phyloP scores from a whole-genome alignment of 2,113 vertebrate genomes.

The Polypterus bichir region DNA sequence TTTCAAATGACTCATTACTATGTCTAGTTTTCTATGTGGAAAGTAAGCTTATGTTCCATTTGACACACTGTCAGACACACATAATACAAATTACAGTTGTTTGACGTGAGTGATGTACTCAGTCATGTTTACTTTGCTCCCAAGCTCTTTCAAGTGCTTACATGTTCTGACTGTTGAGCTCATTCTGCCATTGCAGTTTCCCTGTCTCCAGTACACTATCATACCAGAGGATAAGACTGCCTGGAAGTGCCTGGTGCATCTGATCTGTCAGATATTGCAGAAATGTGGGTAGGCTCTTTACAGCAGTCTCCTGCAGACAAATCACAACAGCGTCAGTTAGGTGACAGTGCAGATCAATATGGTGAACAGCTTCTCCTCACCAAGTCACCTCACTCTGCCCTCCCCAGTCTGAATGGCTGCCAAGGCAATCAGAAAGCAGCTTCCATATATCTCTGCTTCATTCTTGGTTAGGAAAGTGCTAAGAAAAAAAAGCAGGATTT shows the following conservation, averaged over 20 bases:
- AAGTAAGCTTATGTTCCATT: too few species aligned
- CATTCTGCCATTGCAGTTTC: constrained; percentile 74
- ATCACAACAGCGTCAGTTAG: background rate
- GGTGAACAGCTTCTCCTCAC: background rate
- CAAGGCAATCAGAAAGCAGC: background rate
- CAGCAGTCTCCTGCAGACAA: constrained; percentile 39
- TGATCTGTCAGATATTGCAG: constrained; percentile 59
- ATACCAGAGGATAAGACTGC: constrained; percentile 80
- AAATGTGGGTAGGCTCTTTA: constrained; percentile 53
- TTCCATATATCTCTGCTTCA: too few species aligned
- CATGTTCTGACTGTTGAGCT: constrained; percentile 74
- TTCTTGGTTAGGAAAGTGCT: too few species aligned
- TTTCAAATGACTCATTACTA: too few species aligned
- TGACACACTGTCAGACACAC: too few species aligned
- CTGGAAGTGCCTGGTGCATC: constrained; percentile 52
- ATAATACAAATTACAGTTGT: too few species aligned
- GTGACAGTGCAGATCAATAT: background rate
- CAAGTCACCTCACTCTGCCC: background rate
- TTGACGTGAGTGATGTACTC: too few species aligned
- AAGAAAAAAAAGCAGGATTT: too few species aligned
- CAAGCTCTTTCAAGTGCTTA: constrained; percentile 22
- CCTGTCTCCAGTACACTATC: constrained; percentile 70
- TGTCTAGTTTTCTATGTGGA: too few species aligned
- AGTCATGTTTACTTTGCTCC: too few species aligned
- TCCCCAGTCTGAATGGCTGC: background rate